Percentiles rank a stretch among this genome's conserved stretches.
These are phyloP conservation scores for Athene cunicularia DNA, from an alignment of 2,113 vertebrate genomes.

Conservation along the genomic window DNA sequence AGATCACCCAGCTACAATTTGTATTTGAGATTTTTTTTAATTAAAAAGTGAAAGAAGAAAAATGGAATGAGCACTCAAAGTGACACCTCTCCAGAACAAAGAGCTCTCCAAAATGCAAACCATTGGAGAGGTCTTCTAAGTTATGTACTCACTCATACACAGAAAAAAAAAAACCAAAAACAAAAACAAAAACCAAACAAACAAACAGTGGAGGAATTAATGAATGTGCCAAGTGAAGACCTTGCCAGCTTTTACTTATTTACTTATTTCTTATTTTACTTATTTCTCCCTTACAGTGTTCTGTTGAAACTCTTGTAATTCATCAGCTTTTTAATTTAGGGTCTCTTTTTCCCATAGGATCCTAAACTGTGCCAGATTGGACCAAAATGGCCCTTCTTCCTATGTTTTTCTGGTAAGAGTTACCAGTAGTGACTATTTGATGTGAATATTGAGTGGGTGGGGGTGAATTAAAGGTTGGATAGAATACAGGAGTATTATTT, in stretches of 20 bases:
- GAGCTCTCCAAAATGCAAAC: background rate
- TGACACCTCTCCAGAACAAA: background rate
- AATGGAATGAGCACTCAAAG: background rate
- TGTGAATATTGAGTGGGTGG: background rate
- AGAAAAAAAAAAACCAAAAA: background rate
- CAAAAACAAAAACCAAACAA: no score
- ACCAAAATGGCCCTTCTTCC: background rate
- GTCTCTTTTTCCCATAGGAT: background rate
- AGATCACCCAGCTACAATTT: background rate
- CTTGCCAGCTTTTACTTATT: background rate
- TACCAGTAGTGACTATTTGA: background rate
- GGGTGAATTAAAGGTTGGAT: background rate
- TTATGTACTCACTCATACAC: background rate
- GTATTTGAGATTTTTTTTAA: background rate
- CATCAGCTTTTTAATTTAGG: background rate
- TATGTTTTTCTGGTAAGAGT: background rate
- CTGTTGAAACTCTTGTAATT: background rate
- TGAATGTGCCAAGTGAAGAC: background rate
- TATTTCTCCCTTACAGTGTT: background rate
- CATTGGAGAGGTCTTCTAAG: background rate
- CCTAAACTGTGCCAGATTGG: background rate
- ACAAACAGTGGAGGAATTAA: background rate
- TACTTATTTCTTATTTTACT: no score
- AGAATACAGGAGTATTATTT: background rate
- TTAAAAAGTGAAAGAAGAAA: slow-evolving; percentile 33